Conservation (phyloP, 2,888 invertebrate genomes). For the Macrophya annulata region DNA sequence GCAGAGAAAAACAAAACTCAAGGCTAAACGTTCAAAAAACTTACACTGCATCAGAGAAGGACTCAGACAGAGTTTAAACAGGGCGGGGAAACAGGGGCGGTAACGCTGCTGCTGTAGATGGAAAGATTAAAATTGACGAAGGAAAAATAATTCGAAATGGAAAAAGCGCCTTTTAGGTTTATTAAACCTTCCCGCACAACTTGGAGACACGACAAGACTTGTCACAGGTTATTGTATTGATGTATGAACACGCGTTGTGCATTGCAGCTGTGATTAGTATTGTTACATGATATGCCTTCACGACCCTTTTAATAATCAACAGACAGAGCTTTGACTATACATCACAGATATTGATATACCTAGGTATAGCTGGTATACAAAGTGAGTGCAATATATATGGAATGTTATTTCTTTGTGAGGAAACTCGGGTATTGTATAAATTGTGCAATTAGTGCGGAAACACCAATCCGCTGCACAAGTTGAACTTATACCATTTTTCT, state of each 20-base stretch:
- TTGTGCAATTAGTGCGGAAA: no score
- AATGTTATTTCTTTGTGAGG: no score
- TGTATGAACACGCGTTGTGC: not conserved
- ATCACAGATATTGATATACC: not conserved
- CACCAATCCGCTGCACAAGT: no score
- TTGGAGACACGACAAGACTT: not conserved
- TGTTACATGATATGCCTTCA: not conserved
- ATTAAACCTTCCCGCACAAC: not conserved
- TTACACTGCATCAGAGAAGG: not conserved
- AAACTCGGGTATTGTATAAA: no score
- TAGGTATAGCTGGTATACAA: not conserved
- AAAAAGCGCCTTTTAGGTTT: not conserved
- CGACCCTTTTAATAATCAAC: not conserved
- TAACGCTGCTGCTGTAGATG: not conserved
- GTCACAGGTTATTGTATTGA: not conserved
- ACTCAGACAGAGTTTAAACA: slow-evolving; percentile 20
- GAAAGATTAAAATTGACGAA: slow-evolving; percentile 22
- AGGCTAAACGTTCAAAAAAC: slow-evolving; percentile 19
- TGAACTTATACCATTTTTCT: no score
- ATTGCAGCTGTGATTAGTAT: not conserved
- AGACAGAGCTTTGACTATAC: not conserved
- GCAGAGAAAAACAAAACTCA: slow-evolving; percentile 6
- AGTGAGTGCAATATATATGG: not conserved
- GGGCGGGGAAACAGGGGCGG: slow-evolving; percentile 17
- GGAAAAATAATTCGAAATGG: slow-evolving; percentile 8